A percentile compares a stretch with the other conserved stretches of the same genome.
These are phyloP conservation scores for Notoglanidium macrostoma DNA, from an alignment of 2,797 vertebrate species.

Conservation along the genomic window DNA sequence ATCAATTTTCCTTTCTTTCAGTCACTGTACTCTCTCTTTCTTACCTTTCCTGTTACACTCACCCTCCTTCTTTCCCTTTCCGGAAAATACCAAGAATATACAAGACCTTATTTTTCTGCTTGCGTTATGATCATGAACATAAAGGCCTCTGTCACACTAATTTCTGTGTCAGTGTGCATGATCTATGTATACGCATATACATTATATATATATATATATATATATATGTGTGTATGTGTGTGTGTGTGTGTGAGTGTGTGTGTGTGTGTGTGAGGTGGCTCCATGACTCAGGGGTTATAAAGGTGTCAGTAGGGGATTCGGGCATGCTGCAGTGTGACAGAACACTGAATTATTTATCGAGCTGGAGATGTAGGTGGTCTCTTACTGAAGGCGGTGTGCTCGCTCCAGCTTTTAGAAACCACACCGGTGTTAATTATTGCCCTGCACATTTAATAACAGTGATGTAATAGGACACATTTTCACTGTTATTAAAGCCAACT, in stretches of 20 bases:
- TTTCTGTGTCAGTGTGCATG: background rate
- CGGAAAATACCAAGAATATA: slow-evolving; percentile 2
- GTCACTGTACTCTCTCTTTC: background rate
- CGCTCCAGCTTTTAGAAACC: slow-evolving; percentile 71
- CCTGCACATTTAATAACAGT: slow-evolving; percentile 43
- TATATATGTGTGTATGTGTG: background rate
- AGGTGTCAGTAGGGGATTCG: slow-evolving; percentile 81
- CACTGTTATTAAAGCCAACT: slow-evolving; percentile 39
- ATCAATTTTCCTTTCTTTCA: background rate
- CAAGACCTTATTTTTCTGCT: background rate
- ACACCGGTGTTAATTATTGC: slow-evolving; percentile 47
- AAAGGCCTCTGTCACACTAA: background rate
- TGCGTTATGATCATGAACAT: background rate
- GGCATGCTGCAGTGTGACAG: slow-evolving; percentile 78
- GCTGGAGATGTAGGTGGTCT: slow-evolving; percentile 74
- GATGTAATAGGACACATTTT: slow-evolving; percentile 47
- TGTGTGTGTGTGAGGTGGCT: slow-evolving; percentile 48
- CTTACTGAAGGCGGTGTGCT: slow-evolving; percentile 72
- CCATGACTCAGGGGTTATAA: slow-evolving; percentile 84
- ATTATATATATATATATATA: background rate
- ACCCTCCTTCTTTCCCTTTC: background rate
- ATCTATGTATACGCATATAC: background rate
- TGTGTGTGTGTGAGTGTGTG: slow-evolving; percentile 7
- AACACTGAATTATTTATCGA: slow-evolving; percentile 82
- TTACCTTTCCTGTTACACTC: background rate